Conservation (phyloP, 2,113 vertebrate species). For the Myrmophylax atrothorax region DNA sequence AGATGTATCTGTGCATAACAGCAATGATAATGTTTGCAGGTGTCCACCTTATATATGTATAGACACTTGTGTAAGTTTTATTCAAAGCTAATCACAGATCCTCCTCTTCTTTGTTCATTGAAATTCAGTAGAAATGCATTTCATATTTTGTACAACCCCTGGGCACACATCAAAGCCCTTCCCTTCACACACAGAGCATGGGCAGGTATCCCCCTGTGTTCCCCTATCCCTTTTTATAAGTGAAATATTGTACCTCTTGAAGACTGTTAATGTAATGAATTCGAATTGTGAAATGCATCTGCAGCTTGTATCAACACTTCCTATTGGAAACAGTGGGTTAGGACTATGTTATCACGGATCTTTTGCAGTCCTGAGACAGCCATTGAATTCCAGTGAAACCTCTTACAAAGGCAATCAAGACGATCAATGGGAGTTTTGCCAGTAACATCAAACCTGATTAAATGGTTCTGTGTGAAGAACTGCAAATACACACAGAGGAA, state of each 20-base stretch:
- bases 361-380: slow-evolving; percentile 1
- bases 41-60: background rate
- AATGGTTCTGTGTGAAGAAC: slow-evolving; percentile 5
- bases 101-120: background rate
- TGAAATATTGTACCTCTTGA: background rate
- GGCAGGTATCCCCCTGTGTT: background rate
- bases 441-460: background rate
- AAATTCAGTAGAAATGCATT: background rate
- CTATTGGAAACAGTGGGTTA: background rate
- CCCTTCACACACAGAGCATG: background rate
- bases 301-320: background rate
- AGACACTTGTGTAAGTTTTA: background rate
- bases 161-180: background rate
- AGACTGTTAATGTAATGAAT: background rate
- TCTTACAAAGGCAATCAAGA: slow-evolving; percentile 31
- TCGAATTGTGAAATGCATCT: background rate
- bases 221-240: background rate
- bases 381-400: background rate
- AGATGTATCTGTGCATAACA: background rate
- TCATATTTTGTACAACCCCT: background rate
- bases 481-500: background rate
- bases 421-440: background rate
- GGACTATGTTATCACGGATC: background rate
- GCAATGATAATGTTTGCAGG: background rate
- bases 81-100: background rate